phyloP scores from a whole-genome alignment of 2,797 vertebrate species.

The Nothura maculosa region DNA sequence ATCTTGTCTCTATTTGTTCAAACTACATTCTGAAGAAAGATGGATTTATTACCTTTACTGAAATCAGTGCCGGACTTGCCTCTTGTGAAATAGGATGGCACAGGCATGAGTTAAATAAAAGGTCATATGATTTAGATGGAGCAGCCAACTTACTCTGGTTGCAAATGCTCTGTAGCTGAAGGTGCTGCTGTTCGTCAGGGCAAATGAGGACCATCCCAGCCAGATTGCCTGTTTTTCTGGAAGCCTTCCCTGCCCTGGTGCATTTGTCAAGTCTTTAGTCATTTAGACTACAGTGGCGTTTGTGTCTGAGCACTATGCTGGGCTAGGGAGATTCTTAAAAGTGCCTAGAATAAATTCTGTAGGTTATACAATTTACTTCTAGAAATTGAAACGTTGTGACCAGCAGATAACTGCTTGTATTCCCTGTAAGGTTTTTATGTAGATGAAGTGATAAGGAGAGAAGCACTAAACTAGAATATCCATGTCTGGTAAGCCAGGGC shows the following conservation, averaged over 20 bases:
- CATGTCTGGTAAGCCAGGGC: not conserved
- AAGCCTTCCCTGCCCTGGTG: not conserved
- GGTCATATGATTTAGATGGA: not conserved
- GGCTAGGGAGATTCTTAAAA: not conserved
- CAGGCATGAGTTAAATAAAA: not conserved
- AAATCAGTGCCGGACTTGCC: not conserved
- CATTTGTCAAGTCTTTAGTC: not conserved
- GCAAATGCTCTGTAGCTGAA: not conserved
- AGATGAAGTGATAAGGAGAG: not conserved
- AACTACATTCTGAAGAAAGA: not conserved
- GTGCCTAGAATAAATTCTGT: not conserved
- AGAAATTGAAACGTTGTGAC: not conserved
- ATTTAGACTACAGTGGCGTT: not conserved
- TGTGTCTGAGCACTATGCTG: not conserved
- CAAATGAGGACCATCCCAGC: rapidly evolving
- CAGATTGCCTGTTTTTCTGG: not conserved
- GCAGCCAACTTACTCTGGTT: not conserved
- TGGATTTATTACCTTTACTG: not conserved
- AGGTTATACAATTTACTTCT: not conserved
- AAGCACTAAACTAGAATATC: not conserved
- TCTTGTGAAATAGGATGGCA: not conserved
- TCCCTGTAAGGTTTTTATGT: not conserved
- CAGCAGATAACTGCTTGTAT: not conserved
- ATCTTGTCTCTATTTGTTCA: not conserved
- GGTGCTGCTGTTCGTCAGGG: not conserved